A percentile compares a stretch with the other conserved stretches of the same genome.
Evolutionary conservation across 2,888 invertebrate species (phyloP).

Genomic region (Hemaris fuciformis): DNA sequence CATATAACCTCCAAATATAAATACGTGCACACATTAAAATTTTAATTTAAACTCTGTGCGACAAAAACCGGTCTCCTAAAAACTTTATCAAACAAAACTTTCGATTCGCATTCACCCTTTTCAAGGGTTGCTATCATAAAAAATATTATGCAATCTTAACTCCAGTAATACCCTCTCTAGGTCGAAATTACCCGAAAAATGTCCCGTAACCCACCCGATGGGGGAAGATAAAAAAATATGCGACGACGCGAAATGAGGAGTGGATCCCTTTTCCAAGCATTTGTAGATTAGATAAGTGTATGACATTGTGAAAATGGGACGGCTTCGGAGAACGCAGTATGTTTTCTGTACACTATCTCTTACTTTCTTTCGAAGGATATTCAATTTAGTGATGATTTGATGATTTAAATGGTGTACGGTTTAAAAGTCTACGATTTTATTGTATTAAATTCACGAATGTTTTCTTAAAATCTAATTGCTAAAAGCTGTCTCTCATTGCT

Average conservation of each 20-base stretch:
- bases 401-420: too few species aligned
- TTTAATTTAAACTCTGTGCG: neutral
- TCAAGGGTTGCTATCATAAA: slow-evolving; percentile 22
- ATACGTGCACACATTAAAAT: neutral
- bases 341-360: neutral
- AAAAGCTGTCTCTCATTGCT: too few species aligned
- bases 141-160: slow-evolving; percentile 42
- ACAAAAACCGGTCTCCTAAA: neutral
- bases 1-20: neutral
- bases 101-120: slow-evolving; percentile 11
- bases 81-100: slow-evolving; percentile 11
- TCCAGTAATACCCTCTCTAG: slow-evolving; percentile 35
- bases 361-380: neutral
- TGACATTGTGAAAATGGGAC: slow-evolving; percentile 14
- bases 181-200: slow-evolving; percentile 47
- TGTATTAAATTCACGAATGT: too few species aligned
- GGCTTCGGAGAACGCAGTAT: neutral
- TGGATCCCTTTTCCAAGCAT: slow-evolving; percentile 35
- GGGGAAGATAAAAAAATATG: slow-evolving; percentile 40
- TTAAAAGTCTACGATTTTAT: too few species aligned
- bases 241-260: slow-evolving; percentile 36
- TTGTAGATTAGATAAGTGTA: slow-evolving; percentile 43
- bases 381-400: too few species aligned
- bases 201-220: slow-evolving; percentile 26
- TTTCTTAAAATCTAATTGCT: too few species aligned